phyloP scores from a whole-genome alignment of 2,113 vertebrate genomes.

The Otus sunia region DNA sequence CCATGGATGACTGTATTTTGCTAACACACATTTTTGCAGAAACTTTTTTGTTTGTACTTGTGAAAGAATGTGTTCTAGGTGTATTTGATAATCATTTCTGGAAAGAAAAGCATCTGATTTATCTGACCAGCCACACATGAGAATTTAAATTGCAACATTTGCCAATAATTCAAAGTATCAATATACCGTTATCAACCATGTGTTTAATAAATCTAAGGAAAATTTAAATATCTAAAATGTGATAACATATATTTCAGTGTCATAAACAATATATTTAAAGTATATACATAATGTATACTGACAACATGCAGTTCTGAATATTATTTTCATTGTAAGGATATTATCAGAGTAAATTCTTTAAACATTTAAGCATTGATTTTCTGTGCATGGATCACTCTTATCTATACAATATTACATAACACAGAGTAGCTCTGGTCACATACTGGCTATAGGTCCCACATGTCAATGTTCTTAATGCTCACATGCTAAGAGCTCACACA shows the following conservation, averaged over 20 bases:
- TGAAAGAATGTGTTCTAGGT: not conserved
- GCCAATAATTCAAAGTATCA: not conserved
- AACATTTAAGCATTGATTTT: not conserved
- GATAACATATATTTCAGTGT: not conserved
- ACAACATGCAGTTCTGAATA: not conserved
- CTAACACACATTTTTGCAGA: not conserved
- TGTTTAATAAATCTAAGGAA: not conserved
- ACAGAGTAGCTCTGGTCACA: not conserved
- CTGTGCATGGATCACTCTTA: not conserved
- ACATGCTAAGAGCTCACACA: not conserved
- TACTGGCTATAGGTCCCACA: rapidly evolving
- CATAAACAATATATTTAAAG: not conserved
- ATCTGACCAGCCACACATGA: not conserved
- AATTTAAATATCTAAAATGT: not conserved
- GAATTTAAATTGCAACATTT: not conserved
- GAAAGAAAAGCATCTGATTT: not conserved
- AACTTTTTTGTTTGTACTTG: not conserved
- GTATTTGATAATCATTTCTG: not conserved
- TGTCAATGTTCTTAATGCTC: not conserved
- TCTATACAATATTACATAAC: not conserved
- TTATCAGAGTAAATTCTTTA: not conserved
- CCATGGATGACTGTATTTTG: not conserved
- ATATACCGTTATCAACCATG: not conserved
- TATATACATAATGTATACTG: not conserved
- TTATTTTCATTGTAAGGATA: not conserved